A percentile compares a stretch with the other conserved stretches of the same genome.
phyloP scores from a whole-genome alignment of 2,888 invertebrate genomes.

The Orthosia incerta region DNA sequence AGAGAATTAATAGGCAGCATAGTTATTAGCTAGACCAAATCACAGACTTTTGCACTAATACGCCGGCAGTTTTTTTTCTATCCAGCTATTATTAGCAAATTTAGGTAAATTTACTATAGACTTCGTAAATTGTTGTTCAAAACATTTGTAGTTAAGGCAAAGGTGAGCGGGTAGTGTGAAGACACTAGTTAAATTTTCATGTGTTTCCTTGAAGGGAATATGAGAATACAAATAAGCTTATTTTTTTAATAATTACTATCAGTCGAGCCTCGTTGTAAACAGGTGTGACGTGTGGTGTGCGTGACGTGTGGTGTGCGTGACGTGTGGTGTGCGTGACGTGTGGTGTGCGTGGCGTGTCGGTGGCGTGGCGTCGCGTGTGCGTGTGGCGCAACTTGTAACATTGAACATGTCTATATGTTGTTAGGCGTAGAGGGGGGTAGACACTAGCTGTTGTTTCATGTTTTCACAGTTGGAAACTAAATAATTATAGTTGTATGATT shows the following conservation, averaged over 20 bases:
- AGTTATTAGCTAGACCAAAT: constrained; percentile 58
- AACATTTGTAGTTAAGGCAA: constrained; percentile 49
- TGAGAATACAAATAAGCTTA: constrained; percentile 51
- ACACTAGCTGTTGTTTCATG: constrained; percentile 52
- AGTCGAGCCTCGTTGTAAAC: constrained; percentile 55
- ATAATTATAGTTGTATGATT: constrained; percentile 52
- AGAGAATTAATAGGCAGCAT: constrained; percentile 48
- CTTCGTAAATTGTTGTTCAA: constrained; percentile 57
- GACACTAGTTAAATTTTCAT: constrained; percentile 51
- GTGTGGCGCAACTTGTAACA: constrained; percentile 20
- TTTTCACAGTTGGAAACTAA: constrained; percentile 44
- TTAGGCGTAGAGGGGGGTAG: constrained; percentile 58
- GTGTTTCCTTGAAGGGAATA: constrained; percentile 48
- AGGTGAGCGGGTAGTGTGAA: constrained; percentile 46
- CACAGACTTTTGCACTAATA: constrained; percentile 55
- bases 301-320: constrained; percentile 21
- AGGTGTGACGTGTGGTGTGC: constrained; percentile 53
- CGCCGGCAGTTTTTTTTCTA: constrained; percentile 55
- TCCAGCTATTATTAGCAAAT: constrained; percentile 45
- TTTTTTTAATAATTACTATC: constrained; percentile 44
- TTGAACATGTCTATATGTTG: constrained; percentile 40
- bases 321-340: constrained; percentile 29
- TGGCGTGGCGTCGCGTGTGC: constrained; percentile 12
- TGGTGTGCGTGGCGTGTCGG: constrained; percentile 37
- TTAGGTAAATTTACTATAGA: constrained; percentile 54